Conservation (phyloP, 1,140 invertebrate species). For the Piezodorus guildinii region DNA sequence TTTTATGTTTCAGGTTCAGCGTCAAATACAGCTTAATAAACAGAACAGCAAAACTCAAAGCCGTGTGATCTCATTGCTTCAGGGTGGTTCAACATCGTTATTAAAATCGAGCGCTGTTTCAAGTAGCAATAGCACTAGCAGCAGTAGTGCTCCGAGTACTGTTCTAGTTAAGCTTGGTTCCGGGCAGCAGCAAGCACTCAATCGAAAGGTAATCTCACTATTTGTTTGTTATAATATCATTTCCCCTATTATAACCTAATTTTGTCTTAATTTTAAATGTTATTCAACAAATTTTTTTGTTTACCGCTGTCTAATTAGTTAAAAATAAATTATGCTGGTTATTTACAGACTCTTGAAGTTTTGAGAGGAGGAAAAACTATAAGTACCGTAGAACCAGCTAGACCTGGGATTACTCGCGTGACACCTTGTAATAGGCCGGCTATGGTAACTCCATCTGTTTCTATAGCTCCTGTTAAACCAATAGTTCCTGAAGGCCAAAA, state of each 20-base stretch:
- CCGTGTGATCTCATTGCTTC: constrained; percentile 52
- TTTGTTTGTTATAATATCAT: background rate
- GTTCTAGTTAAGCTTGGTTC: constrained; percentile 48
- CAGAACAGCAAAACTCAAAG: constrained; percentile 53
- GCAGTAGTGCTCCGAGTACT: constrained; percentile 34
- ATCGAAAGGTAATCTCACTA: constrained; percentile 29
- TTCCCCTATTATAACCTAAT: no score
- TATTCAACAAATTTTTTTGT: background rate
- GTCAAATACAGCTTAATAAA: constrained; percentile 54
- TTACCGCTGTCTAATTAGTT: background rate
- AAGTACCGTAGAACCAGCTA: background rate
- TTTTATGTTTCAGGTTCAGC: constrained; percentile 41
- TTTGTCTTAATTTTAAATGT: background rate
- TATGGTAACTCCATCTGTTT: constrained; percentile 38
- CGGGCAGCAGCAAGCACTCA: constrained; percentile 30
- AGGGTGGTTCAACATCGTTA: constrained; percentile 41
- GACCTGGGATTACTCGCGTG: background rate
- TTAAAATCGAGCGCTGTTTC: background rate
- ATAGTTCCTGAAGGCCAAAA: constrained; percentile 9
- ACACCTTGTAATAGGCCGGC: constrained; percentile 30
- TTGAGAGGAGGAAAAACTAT: constrained; percentile 18
- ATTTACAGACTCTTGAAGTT: constrained; percentile 33
- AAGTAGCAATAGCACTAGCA: background rate
- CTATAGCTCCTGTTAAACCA: constrained; percentile 40
- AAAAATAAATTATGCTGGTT: background rate